Evolutionary conservation across 1,140 invertebrate genomes (phyloP), one percentile per base, ranked within the genome.

Genomic region (Euwallacea fornicatus): DNA sequence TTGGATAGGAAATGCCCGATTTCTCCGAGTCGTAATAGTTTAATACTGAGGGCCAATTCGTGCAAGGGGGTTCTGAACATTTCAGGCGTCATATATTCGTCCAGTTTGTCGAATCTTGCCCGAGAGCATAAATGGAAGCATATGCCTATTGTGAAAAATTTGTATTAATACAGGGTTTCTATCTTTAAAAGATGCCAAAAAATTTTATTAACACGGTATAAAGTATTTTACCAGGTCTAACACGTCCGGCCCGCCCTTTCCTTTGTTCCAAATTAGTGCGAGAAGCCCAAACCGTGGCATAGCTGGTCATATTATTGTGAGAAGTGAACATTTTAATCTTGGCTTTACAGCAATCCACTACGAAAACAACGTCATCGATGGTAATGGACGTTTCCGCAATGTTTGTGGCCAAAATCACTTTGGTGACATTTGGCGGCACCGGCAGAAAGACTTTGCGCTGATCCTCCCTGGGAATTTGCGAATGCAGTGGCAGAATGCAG

Each of bases 251-350:
- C 71, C 96, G 85, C 7, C 96, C 96, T 81, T 91, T 91, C 11
- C 94, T 84, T 83, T 98, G 96, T 81, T 95, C 91, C 42, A 97
- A 82, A 83, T 98, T 98, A 7, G 95, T 96, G 77, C 87, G 88
- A 69, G 93, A 95, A 0, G 95, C 94, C 94, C 95, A 97, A 11
- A 96, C 93, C 0, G 95, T 94, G 0, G 95, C 93, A 79, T 98
- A 96, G 76, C 94, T 96, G 0, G 94, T 95, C 88, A 98, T 92
- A 82, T 98, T 98, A 78, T 96, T 97, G 78, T 97, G 94, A 0
- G 95, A 94, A 0, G 95, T 95, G 78, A 97, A 98, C 50, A 97
- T 84, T 78, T 98, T 98, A 86, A 97, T 93, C 79, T 98, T 98
- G 0, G 95, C 93, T 83, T 97, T 97, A 79, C 96, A 96, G 46